Conservation (phyloP, 2,113 vertebrate species). For the Chunga burmeisteri region DNA sequence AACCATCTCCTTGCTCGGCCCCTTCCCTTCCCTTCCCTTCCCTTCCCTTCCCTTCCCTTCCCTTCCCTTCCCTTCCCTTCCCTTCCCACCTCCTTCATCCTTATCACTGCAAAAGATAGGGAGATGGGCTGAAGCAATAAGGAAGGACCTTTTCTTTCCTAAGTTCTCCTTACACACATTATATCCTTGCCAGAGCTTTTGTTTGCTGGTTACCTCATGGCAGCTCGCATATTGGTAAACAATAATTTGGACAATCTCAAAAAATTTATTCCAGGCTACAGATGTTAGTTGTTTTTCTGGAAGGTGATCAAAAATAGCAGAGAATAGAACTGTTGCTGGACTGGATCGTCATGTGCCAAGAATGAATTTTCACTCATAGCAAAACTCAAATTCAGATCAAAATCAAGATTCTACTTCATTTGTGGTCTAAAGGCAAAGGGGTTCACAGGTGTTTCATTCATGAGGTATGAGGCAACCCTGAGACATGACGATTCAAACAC, state of each 20-base stretch:
- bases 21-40: too few species aligned
- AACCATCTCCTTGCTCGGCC: neutral
- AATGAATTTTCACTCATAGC: neutral
- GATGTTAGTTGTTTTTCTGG: constrained; percentile 16
- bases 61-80: neutral
- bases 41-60: neutral
- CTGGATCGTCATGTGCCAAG: neutral
- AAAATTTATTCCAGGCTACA: neutral
- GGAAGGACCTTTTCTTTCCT: neutral
- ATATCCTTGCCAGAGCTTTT: neutral
- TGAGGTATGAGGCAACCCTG: neutral
- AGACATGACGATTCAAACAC: neutral
- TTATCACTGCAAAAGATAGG: too few species aligned
- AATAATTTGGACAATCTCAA: neutral
- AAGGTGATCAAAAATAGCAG: neutral
- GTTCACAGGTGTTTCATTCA: neutral
- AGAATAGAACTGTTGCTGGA: neutral
- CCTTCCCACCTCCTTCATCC: neutral
- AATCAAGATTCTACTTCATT: neutral
- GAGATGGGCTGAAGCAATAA: neutral
- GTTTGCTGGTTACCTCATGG: neutral
- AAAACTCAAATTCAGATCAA: neutral
- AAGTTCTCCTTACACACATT: neutral
- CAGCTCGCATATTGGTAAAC: constrained; percentile 3
- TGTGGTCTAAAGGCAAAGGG: neutral